phyloP scores from a whole-genome alignment of 2,888 invertebrate species.

The Drosophila ezoana region DNA sequence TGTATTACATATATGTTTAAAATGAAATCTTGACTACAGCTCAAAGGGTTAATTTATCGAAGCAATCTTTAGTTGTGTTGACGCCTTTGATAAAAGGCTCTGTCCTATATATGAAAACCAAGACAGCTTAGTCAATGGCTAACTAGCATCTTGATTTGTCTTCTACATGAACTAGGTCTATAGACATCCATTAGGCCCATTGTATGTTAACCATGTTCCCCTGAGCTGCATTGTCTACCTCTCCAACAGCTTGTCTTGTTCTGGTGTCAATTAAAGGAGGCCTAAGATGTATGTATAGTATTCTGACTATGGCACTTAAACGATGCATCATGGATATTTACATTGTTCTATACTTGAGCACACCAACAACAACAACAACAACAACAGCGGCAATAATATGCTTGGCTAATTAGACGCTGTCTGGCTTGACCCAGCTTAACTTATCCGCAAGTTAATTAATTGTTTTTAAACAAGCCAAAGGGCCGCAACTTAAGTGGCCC shows the following conservation, averaged over 20 bases:
- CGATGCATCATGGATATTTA: conserved; percentile 17
- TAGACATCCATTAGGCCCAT: too few species aligned
- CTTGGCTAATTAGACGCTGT: conserved; percentile 20
- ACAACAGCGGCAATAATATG: neutral
- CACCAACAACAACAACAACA: neutral
- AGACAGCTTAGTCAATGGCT: neutral
- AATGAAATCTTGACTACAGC: too few species aligned
- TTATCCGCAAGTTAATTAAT: conserved; percentile 15
- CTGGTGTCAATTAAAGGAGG: neutral
- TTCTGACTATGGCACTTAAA: neutral
- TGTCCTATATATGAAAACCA: too few species aligned
- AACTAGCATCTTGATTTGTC: neutral
- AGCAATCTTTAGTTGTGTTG: too few species aligned
- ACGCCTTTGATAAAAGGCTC: too few species aligned
- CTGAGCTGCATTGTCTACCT: neutral
- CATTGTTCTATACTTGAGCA: conserved; percentile 4
- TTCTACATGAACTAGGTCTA: too few species aligned
- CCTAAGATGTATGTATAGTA: neutral
- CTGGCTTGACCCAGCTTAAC: neutral
- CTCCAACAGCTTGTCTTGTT: neutral
- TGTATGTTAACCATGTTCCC: neutral
- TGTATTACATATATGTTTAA: too few species aligned
- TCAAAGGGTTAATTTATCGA: too few species aligned
- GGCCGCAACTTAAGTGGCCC: neutral
- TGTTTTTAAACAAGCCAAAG: conserved; percentile 1